Evolutionary conservation across 2,888 invertebrate species (phyloP), one percentile per base, ranked within the genome.

Genomic region (Capitulum mitella): DNA sequence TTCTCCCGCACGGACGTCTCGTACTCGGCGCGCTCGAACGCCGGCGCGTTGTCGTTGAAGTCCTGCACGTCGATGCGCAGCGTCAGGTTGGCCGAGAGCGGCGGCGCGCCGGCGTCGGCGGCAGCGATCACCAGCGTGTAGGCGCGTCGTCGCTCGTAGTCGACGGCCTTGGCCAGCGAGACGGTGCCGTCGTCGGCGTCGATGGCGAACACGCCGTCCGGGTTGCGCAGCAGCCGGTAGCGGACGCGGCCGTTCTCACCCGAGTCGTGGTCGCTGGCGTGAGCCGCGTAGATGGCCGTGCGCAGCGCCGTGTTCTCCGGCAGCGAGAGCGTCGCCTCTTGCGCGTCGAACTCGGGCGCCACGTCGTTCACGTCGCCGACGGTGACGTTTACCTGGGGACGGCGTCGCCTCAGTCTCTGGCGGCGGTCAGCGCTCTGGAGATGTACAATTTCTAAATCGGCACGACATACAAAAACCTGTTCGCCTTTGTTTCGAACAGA

Each of bases 341-440:
- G 89, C 70, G 92, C 91, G 78, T 92, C 92, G 84, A 98, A 98
- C 83, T 92, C 91, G 12, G 98, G 98, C 0, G 92, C 88, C 86
- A 98, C 98, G 88, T 98, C 98, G 86, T 98, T 98, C 40, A 94
- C 91, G 85, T 98, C 98, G 84, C 92, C 92, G 78, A 97, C 89
- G 37, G 91, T 92, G 82, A 97, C 91, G 87, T 95, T 94, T 77
- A 97, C 94, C 94, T 95, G 87, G 64, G 26, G 51, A 19, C 26
- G 26, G 58, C 8, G 26, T n/a, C n/a, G n/a, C n/a, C n/a, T n/a
- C 22, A 16, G 22, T 6, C 77, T 77, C n/a, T n/a, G n/a, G n/a
- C n/a, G n/a, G 37, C 46, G 29, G 37, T 16, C 51, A 14, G 54
- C 46, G 32, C 51, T 77, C 16, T n/a, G n/a, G n/a, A n/a, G n/a